Base-by-base conservation (phyloP, 2,113 vertebrate species). In the Stomatorhinus ivindoensis region DNA sequence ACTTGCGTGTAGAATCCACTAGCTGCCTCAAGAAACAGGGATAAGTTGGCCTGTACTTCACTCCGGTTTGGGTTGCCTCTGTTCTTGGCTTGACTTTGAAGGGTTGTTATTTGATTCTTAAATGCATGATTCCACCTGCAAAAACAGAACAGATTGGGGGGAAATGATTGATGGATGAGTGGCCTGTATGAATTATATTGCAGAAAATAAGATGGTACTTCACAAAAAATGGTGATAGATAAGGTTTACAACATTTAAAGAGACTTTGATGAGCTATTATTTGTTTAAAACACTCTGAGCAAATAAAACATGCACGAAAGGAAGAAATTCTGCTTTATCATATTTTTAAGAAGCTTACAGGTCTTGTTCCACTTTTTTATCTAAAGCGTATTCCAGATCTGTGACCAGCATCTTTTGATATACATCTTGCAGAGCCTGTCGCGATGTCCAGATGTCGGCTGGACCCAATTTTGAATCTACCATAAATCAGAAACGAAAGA, bases 361-460 rank as follows among this genome's bases (percentile, higher is more conserved):
- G 93, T 99, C 98, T 91, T 99, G 98, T 94, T 99, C 98, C 94
- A 99, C 98, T 95, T 99, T 99, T 96, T 99, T 99, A 96, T 99
- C 98, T 96, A 99, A 94, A 93, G 98, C 98, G 24, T 99, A 99
- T 93, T 99, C 98, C 96, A 99, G 96, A 93, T 99, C 98, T 0
- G 98, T 99, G 90, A 99, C 98, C 92, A 99, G 96, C 98, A 99
- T 99, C 95, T 99, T 99, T 96, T 99, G 98, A 95, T 99, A 99
- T 89, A 99, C 96, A 93, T 99, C 98, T 96, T 99, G 98, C 91
- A 99, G 96, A 91, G 97, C 97, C 93, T 99, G 98, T 83, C 98
- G 96, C 88, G 98, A 99, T 1, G 98, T 99, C 98, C 98, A 99
- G 96, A 98, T 98, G 96, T 99, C 98, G 24, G 98, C 97, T 88